Percentiles rank a stretch among this genome's conserved stretches.
Evolutionary conservation across 2,888 invertebrate genomes (phyloP).

Genomic region (Ctena decussata): DNA sequence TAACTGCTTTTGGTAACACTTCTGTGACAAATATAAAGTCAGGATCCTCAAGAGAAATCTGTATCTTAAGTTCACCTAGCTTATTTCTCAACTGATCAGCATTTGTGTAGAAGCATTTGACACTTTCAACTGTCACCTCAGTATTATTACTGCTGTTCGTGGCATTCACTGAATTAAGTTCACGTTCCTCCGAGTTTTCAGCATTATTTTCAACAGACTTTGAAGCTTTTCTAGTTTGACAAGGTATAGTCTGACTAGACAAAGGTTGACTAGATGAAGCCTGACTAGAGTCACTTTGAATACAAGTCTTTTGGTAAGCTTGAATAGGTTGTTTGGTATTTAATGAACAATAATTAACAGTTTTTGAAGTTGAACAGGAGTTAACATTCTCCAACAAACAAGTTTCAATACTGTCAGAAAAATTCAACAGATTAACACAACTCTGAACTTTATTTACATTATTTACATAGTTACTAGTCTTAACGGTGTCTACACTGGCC

Average conservation of each 20-base stretch:
- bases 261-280: neutral
- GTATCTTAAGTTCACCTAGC: constrained; percentile 19
- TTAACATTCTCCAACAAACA: too few species aligned
- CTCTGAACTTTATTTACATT: neutral
- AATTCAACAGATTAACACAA: too few species aligned
- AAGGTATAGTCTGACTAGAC: neutral
- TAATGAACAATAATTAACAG: too few species aligned
- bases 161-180: neutral
- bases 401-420: too few species aligned
- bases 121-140: neutral
- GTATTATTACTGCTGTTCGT: neutral
- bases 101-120: constrained; percentile 30
- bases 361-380: too few species aligned
- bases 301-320: too few species aligned
- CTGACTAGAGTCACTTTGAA: neutral
- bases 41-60: constrained; percentile 7
- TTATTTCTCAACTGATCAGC: constrained; percentile 37
- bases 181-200: too few species aligned
- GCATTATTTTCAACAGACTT: too few species aligned
- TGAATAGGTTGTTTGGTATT: too few species aligned
- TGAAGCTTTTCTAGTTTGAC: neutral
- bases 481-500: neutral
- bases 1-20: neutral
- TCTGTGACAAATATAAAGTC: constrained; percentile 37
- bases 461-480: neutral